Base-by-base conservation (phyloP, 2,888 invertebrate genomes). In the Beris chalybata region DNA sequence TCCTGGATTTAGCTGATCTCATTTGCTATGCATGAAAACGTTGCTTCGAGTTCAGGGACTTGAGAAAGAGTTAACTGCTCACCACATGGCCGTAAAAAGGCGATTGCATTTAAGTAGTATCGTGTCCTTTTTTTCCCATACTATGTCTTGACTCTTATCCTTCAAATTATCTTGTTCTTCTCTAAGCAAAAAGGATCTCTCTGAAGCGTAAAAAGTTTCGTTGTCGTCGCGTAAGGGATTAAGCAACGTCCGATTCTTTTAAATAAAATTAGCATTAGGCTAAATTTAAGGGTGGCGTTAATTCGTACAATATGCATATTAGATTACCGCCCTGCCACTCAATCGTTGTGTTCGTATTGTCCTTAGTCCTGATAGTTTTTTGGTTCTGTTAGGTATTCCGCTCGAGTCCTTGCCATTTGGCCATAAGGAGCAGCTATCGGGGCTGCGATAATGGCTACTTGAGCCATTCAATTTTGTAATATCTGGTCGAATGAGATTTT, bases 221-320 rank as follows among this genome's bases (percentile, higher is more conserved):
- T 63, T 44, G 54, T 15, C 45, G 43, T 63, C 31, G 54, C 29
- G 29, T 55, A 29, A 43, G 64, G 54, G 64, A 64, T 59, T 69
- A 58, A 61, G 67, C 68, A 68, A 71, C 71, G 67, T 70, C 70
- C 69, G 69, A 70, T 71, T 70, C 69, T 69, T 71, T 71, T 67
- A 72, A 71, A 73, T 71, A 69, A 72, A 73, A 73, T 72, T 72
- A 73, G 71, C 73, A 72, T 71, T 72, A 71, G 67, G 69, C 70
- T 70, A 72, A 70, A 71, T 59, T 52, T 53, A 66, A 61, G 59
- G 67, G 56, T 50, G 66, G 67, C 64, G 67, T 67, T 67, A 67
- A 67, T 67, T 67, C 61, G 65, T 43, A 61, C 67, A 67, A 67
- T 67, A 67, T 67, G 67, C 67, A 67, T 57, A 67, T 67, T 67